Evolutionary conservation across 1,140 invertebrate species (phyloP), one percentile per base, ranked within the genome.

Genomic region (Ostrea edulis): DNA sequence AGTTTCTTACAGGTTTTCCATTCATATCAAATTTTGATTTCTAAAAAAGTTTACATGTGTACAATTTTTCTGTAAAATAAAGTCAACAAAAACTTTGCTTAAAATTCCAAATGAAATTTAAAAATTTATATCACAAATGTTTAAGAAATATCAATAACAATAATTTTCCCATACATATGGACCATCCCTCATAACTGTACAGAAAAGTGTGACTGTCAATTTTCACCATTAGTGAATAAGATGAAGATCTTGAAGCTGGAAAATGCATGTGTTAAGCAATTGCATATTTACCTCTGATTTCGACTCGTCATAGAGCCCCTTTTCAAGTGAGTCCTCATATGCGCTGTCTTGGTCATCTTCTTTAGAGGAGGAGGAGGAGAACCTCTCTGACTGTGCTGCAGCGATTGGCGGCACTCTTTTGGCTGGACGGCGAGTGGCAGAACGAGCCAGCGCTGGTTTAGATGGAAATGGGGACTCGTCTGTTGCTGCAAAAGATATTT

Each of bases 271-370:
- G 7, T 4, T 20, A 62, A 62, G 55, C 7, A 62, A 62, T 20
- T 17, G 55, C 14, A 17, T 62, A 20, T 81, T 29, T 83, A 92
- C 92, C 89, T 93, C 92, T 53, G 86, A 35, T 82, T 93, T 84
- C 77, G 92, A 89, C 82, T 92, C 90, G 14, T 86, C 87, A 44
- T 91, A 90, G 29, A 91, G 86, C 1, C 87, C 92, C 82, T 91
- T 91, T 35, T 92, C 91, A 12, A 93, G 77, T 5, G 93, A 93
- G 44, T 92, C 81, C 25, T 92, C 90, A 86, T 94, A 94, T 7
- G 92, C 93, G 89, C 93, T 94, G 85, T 94, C 93, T 44, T 84
- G 91, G 53, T 93, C 93, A 89, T 93, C 93, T 82, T 92, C 92
- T 4, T 88, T 53, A 20, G 83, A 86, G 17, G 81, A 58, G 62